Conservation (phyloP, 1,140 invertebrate species). For the Apis laboriosa region DNA sequence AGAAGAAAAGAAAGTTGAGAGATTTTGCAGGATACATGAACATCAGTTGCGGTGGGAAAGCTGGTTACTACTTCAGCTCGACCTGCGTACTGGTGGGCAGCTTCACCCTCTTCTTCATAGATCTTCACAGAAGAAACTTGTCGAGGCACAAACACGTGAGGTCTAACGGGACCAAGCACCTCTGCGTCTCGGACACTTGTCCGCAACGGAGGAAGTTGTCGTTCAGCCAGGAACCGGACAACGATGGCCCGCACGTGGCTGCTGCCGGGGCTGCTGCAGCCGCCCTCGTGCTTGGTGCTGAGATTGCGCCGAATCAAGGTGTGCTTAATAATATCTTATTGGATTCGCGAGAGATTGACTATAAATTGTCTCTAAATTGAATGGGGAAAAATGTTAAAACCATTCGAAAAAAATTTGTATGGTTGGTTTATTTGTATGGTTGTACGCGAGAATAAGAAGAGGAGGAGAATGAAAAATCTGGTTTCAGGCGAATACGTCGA, state of each 20-base stretch:
- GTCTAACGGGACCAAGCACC: conserved; percentile 82
- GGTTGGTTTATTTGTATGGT: neutral
- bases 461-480: neutral
- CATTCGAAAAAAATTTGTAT: neutral
- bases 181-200: conserved; percentile 83
- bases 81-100: conserved; percentile 89
- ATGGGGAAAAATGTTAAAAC: too few relatives aligned
- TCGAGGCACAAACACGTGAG: conserved; percentile 85
- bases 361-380: neutral
- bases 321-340: neutral
- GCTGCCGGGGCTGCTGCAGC: conserved; percentile 78
- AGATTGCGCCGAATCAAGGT: conserved; percentile 71
- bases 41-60: conserved; percentile 86
- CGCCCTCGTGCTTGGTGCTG: conserved; percentile 75
- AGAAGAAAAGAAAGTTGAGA: neutral
- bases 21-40: conserved; percentile 88
- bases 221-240: conserved; percentile 83
- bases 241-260: conserved; percentile 76
- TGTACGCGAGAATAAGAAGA: too few relatives aligned
- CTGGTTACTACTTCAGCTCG: conserved; percentile 91
- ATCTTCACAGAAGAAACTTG: conserved; percentile 87
- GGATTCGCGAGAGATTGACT: too few relatives aligned
- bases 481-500: conserved; percentile 66
- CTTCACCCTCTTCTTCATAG: conserved; percentile 89
- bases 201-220: conserved; percentile 82